These are phyloP conservation scores for Merluccius polli DNA, from an alignment of 2,797 vertebrate genomes.

Conservation along the genomic window DNA sequence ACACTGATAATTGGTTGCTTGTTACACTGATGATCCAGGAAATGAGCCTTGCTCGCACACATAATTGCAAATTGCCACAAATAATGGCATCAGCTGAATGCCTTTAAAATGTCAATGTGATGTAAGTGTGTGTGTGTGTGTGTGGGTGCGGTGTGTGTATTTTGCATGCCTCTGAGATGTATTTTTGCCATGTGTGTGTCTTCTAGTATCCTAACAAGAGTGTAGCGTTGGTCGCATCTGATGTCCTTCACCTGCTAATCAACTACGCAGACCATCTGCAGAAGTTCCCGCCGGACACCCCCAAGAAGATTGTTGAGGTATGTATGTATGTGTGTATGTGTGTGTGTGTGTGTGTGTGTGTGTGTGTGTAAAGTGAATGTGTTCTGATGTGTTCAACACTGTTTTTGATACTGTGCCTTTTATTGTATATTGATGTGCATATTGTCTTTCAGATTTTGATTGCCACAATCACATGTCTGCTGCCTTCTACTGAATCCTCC, in stretches of 20 bases:
- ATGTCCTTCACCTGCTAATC: constrained; percentile 92
- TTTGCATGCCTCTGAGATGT: constrained; percentile 4
- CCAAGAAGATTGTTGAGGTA: constrained; percentile 97
- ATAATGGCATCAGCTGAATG: constrained; percentile 11
- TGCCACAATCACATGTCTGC: constrained; percentile 90
- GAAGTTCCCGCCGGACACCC: constrained; percentile 85
- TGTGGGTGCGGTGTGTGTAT: background rate
- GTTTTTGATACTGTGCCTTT: background rate
- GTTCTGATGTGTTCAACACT: background rate
- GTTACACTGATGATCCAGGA: background rate
- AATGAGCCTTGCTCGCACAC: constrained; percentile 1
- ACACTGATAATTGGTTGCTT: constrained; percentile 1
- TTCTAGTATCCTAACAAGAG: constrained; percentile 95
- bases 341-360: background rate
- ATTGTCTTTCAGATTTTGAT: constrained; percentile 83
- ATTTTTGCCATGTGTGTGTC: background rate
- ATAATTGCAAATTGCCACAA: constrained; percentile 11
- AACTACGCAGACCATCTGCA: constrained; percentile 90
- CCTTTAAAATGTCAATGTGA: background rate
- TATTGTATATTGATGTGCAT: background rate
- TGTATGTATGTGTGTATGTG: constrained; percentile 19
- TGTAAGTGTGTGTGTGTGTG: background rate
- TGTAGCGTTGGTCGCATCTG: constrained; percentile 93
- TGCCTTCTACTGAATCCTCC: constrained; percentile 89
- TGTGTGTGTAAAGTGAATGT: too few relatives aligned